Percentiles rank a stretch among this genome's conserved stretches.
These are phyloP conservation scores for Pterois miles DNA, from an alignment of 2,797 vertebrate genomes.

Conservation along the genomic window DNA sequence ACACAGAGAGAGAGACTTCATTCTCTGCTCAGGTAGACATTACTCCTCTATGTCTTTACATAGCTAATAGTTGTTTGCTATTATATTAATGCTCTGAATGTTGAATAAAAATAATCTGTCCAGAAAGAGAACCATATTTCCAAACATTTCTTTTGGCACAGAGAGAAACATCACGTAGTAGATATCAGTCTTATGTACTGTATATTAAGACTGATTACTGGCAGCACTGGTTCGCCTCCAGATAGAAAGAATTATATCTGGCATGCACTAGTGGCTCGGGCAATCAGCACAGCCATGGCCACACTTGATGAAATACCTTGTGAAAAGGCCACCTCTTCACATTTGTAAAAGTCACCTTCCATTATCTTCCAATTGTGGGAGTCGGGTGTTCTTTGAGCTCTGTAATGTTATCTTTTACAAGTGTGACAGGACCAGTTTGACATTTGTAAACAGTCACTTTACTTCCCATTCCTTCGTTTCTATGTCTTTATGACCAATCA, in stretches of 20 bases:
- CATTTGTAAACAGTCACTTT: constrained; percentile 77
- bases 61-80: not conserved
- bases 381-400: constrained; percentile 50
- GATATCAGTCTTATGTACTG: constrained; percentile 21
- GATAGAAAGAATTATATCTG: constrained; percentile 21
- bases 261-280: constrained; percentile 34
- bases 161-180: not conserved
- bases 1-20: too few relatives aligned
- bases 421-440: constrained; percentile 68
- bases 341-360: constrained; percentile 77
- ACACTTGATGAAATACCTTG: constrained; percentile 70
- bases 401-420: constrained; percentile 69
- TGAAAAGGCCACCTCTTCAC: constrained; percentile 81
- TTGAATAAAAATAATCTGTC: not conserved
- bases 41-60: too few relatives aligned
- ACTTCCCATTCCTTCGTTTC: constrained; percentile 39
- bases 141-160: not conserved
- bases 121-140: not conserved
- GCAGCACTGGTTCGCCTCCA: constrained; percentile 33
- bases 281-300: constrained; percentile 49
- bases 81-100: not conserved
- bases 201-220: constrained; percentile 38
- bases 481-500: constrained; percentile 54
- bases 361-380: constrained; percentile 67
- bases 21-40: too few relatives aligned